Conservation (phyloP, 2,113 vertebrate species). For the Mesoclemmys tuberculata region DNA sequence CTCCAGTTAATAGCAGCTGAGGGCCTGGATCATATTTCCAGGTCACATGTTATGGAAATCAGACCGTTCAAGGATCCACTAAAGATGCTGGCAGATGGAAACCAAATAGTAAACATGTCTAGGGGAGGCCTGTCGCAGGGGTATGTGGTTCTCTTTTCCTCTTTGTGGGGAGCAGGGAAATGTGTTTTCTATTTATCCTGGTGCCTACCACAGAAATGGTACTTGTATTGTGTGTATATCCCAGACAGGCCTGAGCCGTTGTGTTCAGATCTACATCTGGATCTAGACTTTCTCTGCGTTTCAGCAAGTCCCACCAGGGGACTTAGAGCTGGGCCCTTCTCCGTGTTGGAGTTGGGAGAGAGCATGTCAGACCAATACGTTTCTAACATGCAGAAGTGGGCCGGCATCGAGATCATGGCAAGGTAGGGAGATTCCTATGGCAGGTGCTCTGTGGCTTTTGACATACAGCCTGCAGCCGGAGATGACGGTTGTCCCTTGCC, state of each 20-base stretch:
- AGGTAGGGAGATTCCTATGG: background rate
- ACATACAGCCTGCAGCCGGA: background rate
- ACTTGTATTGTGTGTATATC: background rate
- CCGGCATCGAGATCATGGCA: background rate
- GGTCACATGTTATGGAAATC: background rate
- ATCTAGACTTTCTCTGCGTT: background rate
- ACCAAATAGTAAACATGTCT: background rate
- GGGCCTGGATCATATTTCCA: background rate
- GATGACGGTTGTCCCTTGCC: background rate
- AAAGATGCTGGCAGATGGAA: background rate
- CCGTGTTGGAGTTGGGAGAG: background rate
- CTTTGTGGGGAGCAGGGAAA: background rate
- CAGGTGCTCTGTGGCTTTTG: rapidly evolving
- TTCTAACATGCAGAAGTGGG: background rate
- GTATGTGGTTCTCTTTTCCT: background rate
- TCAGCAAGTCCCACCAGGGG: background rate
- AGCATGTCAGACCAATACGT: background rate
- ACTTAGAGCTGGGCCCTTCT: background rate
- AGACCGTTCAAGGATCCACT: background rate
- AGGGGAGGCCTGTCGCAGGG: background rate
- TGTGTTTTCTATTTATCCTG: background rate
- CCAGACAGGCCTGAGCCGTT: background rate
- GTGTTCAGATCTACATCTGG: background rate
- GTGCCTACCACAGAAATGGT: background rate
- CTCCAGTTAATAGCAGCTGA: background rate